A percentile compares a stretch with the other conserved stretches of the same genome.
phyloP scores from a whole-genome alignment of 2,113 vertebrate genomes.

The Microtus ochrogaster region DNA sequence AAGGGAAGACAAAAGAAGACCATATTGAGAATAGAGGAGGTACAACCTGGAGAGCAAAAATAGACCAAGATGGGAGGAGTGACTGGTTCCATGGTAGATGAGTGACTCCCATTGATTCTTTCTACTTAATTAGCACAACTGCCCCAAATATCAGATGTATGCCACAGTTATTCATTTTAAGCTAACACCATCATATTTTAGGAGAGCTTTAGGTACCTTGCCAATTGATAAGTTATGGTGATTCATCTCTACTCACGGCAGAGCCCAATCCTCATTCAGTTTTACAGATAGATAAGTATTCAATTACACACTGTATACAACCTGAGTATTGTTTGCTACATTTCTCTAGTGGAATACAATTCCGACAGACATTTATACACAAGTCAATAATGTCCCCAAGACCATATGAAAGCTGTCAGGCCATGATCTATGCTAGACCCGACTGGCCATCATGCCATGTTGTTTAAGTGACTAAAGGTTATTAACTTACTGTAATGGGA shows the following conservation, averaged over 20 bases:
- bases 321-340: conserved; percentile 49
- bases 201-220: neutral
- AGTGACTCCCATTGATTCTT: neutral
- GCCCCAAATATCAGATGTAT: neutral
- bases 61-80: neutral
- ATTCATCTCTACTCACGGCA: neutral
- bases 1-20: neutral
- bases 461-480: conserved; percentile 83
- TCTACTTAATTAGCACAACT: neutral
- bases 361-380: neutral
- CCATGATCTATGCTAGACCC: neutral
- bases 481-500: conserved; percentile 89
- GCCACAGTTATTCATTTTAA: neutral
- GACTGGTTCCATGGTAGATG: rapidly evolving
- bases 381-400: conserved; percentile 32
- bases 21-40: neutral
- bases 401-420: conserved; percentile 47
- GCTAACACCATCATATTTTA: neutral
- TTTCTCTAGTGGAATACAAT: conserved; percentile 74
- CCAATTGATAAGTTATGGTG: neutral
- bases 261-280: neutral
- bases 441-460: neutral
- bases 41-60: neutral
- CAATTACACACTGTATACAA: neutral
- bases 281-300: neutral